These are phyloP conservation scores for Oryzias sinensis DNA, from an alignment of 2,797 vertebrate genomes.

Conservation along the genomic window DNA sequence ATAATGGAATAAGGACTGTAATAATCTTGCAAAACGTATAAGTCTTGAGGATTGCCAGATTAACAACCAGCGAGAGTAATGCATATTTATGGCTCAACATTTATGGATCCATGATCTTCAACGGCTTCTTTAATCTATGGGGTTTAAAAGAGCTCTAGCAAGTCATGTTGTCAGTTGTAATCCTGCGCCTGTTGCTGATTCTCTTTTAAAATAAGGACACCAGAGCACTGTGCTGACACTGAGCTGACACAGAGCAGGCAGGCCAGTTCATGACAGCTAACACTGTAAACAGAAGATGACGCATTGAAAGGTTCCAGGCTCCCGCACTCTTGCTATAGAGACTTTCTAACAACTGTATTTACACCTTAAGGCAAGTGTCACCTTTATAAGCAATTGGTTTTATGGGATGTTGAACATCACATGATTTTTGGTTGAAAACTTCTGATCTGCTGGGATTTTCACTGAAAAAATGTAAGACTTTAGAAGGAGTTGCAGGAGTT, in stretches of 20 bases:
- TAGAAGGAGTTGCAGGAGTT: neutral
- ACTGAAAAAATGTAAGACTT: neutral
- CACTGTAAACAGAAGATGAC: slow-evolving; percentile 8
- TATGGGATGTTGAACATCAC: too few relatives aligned
- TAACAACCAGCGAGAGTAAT: slow-evolving; percentile 1
- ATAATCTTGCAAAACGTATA: too few relatives aligned
- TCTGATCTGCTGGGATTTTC: neutral
- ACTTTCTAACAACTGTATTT: neutral
- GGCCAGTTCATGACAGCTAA: slow-evolving; percentile 7
- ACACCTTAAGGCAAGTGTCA: too few relatives aligned
- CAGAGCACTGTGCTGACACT: slow-evolving; percentile 12
- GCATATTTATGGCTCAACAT: slow-evolving; percentile 11
- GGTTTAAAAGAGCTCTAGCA: slow-evolving; percentile 11
- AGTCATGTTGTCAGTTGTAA: slow-evolving; percentile 14
- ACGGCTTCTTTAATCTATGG: slow-evolving; percentile 8
- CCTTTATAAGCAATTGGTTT: too few relatives aligned
- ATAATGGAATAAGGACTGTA: too few relatives aligned
- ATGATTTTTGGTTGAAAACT: too few relatives aligned
- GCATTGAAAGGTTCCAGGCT: slow-evolving; percentile 7
- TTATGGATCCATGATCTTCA: neutral
- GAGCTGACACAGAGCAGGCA: slow-evolving; percentile 13
- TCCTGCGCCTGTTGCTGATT: slow-evolving; percentile 13
- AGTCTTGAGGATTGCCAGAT: too few relatives aligned
- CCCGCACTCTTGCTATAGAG: slow-evolving; percentile 2
- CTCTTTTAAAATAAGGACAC: slow-evolving; percentile 22